Evolutionary conservation across 2,888 invertebrate species (phyloP).

Genomic region (Dicyrtomina minuta): DNA sequence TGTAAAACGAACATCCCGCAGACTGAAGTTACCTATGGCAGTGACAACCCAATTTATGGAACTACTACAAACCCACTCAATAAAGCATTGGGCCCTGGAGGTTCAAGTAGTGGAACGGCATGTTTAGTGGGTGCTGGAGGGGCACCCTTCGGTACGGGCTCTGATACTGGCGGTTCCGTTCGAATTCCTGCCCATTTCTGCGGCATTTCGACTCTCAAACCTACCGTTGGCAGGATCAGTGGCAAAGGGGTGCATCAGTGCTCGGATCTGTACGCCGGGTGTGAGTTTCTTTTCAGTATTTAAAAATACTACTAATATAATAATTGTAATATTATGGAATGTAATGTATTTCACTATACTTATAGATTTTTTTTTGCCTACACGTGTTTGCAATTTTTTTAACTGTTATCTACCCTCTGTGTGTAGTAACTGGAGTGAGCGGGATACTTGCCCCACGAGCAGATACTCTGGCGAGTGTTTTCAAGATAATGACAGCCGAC

Average conservation of each 20-base stretch:
- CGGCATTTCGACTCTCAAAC: slow-evolving; percentile 58
- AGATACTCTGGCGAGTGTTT: slow-evolving; percentile 54
- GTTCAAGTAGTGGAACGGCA: slow-evolving; percentile 31
- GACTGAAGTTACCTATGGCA: slow-evolving; percentile 47
- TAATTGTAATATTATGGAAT: too few species aligned
- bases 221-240: slow-evolving; percentile 56
- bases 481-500: slow-evolving; percentile 51
- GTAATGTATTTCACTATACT: too few species aligned
- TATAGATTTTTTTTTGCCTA: slow-evolving; percentile 60
- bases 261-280: slow-evolving; percentile 22
- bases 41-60: slow-evolving; percentile 49
- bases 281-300: too few species aligned
- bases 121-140: slow-evolving; percentile 57
- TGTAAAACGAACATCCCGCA: slow-evolving; percentile 57
- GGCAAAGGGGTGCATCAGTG: slow-evolving; percentile 39
- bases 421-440: slow-evolving; percentile 46
- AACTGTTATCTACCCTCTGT: neutral
- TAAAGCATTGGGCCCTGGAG: slow-evolving; percentile 41
- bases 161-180: slow-evolving; percentile 58
- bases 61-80: slow-evolving; percentile 46
- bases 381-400: slow-evolving; percentile 44
- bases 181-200: slow-evolving; percentile 59
- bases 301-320: too few species aligned
- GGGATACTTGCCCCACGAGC: slow-evolving; percentile 56
- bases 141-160: slow-evolving; percentile 44